Evolutionary conservation across 2,113 vertebrate genomes (phyloP).

Genomic region (Carettochelys insculpta): DNA sequence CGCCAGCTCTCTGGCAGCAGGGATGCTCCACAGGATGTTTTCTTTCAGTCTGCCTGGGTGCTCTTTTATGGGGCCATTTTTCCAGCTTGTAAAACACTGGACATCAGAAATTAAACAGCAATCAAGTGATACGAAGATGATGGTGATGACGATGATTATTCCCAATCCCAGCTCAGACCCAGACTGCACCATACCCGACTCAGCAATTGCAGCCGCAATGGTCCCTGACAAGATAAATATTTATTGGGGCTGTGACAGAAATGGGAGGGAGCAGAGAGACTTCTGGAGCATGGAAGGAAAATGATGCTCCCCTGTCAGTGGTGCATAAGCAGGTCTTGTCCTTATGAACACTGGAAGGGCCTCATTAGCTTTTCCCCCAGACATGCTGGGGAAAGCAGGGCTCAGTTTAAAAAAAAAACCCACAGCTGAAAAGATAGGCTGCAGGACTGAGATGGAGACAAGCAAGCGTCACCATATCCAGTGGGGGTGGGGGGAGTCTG

Average conservation of each 20-base stretch:
- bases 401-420: no score
- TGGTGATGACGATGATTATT: neutral
- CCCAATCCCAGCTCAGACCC: neutral
- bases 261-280: neutral
- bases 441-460: neutral
- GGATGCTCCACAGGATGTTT: neutral
- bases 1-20: neutral
- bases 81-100: neutral
- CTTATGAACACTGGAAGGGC: neutral
- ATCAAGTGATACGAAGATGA: neutral
- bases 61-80: neutral
- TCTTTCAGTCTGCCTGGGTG: neutral
- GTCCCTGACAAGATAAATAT: neutral
- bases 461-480: neutral
- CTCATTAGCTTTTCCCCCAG: neutral
- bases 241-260: neutral
- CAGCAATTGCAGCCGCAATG: neutral
- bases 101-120: no score
- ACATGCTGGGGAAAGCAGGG: rapidly evolving
- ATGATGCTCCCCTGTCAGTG: rapidly evolving
- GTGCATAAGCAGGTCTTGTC: rapidly evolving
- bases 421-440: neutral
- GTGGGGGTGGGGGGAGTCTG: neutral
- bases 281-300: neutral
- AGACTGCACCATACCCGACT: neutral